Conservation (phyloP, 2,113 vertebrate genomes). For the Callaeas wilsoni region DNA sequence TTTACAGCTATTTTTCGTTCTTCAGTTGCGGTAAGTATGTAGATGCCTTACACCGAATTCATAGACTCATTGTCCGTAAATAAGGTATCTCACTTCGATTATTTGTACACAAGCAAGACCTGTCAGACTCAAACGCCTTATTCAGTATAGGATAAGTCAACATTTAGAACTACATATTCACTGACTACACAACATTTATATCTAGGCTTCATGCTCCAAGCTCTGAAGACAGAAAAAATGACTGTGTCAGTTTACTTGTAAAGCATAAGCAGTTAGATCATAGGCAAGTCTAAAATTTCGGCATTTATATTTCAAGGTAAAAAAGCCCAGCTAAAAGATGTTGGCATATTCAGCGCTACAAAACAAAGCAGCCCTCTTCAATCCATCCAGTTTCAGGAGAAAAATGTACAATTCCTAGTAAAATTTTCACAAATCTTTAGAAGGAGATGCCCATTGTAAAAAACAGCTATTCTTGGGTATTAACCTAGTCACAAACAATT, state of each 20-base stretch:
- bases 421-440: neutral
- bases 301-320: neutral
- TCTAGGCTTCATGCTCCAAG: neutral
- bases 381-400: neutral
- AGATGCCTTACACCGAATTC: fast-evolving
- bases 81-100: neutral
- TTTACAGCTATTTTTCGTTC: neutral
- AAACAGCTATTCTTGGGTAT: neutral
- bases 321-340: neutral
- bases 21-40: neutral
- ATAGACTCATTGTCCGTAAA: neutral
- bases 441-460: neutral
- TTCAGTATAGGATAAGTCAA: neutral
- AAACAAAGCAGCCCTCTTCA: neutral
- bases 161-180: neutral
- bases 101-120: neutral
- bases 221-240: neutral
- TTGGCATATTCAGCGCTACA: neutral
- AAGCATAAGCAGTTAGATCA: neutral
- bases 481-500: neutral
- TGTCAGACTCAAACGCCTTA: neutral
- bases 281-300: neutral
- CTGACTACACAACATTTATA: neutral
- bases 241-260: neutral
- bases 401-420: fast-evolving